Evolutionary conservation across 2,797 vertebrate species (phyloP), one percentile per base, ranked within the genome.

Genomic region (Capromys pilorides): DNA sequence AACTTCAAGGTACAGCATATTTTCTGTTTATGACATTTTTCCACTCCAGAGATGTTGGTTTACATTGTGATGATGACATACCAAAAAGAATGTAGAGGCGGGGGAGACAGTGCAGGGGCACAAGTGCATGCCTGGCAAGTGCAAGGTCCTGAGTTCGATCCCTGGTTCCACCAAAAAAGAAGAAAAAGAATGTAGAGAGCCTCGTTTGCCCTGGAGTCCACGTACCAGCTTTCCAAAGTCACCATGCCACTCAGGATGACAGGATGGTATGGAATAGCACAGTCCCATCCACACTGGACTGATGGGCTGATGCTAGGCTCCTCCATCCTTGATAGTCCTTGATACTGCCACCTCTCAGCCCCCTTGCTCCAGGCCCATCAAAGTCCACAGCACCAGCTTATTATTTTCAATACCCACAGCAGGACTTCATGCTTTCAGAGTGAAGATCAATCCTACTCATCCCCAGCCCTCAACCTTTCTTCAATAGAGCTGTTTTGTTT

Each of bases 1-100:
- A 90, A 75, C n/a, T 51, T 26, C 6, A 80, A 90, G 36, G 75
- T 66, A 41, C 62, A n/a, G 85, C 45, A 80, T 75, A 75, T 82
- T 96, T 95, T 86, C 81, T n/a, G n/a, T 93, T 96, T 91, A 91
- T 79, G 92, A 94, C 80, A 66, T 88, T 79, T 87, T 94, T 66
- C 81, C 77, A 66, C 26, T 21, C 78, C 24, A 2, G 79, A 94
- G 90, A 86, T 21, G 4, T n/a, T 80, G 93, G 91, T 93, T 96
- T 82, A 62, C 73, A 62, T 91, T 41, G 80, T 86, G 80, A 93
- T 39, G 66, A 96, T 59, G 77, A 87, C 83, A 78, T 71, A 81
- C 57, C 61, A 84, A 69, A 91, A 61, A 41, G 54, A 86, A 67
- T 57, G n/a, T 33, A 28, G 12, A 41, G 73, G 45, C 45, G 4